phyloP scores from a whole-genome alignment of 2,797 vertebrate species.

The Poeciliopsis turneri region DNA sequence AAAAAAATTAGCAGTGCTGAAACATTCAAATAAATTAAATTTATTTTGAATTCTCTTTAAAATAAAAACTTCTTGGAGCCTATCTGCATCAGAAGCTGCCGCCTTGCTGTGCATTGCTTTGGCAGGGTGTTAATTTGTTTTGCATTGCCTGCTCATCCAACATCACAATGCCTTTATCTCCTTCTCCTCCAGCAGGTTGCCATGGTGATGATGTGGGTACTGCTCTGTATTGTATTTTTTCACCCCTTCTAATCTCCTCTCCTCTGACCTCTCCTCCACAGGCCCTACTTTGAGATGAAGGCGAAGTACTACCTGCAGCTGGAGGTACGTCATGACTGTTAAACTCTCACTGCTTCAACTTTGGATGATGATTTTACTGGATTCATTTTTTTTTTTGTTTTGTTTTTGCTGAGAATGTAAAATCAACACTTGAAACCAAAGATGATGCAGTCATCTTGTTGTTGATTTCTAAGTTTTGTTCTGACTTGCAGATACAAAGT shows the following conservation, averaged over 20 bases:
- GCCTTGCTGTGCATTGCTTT: constrained; percentile 30
- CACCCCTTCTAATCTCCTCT: constrained; percentile 38
- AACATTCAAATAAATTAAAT: too few relatives aligned
- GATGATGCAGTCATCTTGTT: not conserved
- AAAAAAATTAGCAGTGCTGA: too few relatives aligned
- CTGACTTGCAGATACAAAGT: not conserved
- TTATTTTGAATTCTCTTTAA: not conserved
- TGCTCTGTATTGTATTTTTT: constrained; percentile 49
- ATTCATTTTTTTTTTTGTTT: not conserved
- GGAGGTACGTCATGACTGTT: constrained; percentile 83
- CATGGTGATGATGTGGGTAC: constrained; percentile 60
- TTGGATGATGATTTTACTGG: not conserved
- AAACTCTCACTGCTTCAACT: not conserved
- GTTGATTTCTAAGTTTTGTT: not conserved
- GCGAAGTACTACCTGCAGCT: constrained; percentile 94
- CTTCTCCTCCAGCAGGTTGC: constrained; percentile 54
- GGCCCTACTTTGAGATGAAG: constrained; percentile 98
- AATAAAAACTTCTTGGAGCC: not conserved
- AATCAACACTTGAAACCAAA: not conserved
- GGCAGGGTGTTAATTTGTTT: constrained; percentile 48
- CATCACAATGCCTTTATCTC: constrained; percentile 42
- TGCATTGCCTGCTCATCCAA: constrained; percentile 38
- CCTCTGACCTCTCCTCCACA: constrained; percentile 63
- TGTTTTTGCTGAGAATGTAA: not conserved
- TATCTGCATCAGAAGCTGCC: constrained; percentile 1